Conservation (phyloP, 2,888 invertebrate species). For the Chironomus riparius region DNA sequence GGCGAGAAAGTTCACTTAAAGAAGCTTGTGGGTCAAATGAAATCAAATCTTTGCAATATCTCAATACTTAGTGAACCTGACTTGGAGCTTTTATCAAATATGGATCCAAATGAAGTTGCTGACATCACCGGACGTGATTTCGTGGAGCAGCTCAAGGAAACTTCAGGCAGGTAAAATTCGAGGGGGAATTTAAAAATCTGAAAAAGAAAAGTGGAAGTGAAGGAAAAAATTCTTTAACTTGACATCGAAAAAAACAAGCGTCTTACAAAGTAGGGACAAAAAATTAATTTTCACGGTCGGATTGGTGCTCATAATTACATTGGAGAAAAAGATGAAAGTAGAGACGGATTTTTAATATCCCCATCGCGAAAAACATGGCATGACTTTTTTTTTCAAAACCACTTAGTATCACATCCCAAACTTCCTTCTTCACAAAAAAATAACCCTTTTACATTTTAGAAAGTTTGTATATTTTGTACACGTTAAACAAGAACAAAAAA, state of each 20-base stretch:
- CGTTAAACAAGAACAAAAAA: too few species aligned
- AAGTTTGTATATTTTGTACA: too few species aligned
- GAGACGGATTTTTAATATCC: neutral
- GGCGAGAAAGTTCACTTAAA: conserved; percentile 51
- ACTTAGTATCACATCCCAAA: too few species aligned
- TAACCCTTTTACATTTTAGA: too few species aligned
- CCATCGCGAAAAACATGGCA: neutral
- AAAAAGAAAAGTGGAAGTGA: neutral
- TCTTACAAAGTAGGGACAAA: neutral
- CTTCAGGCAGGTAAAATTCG: conserved; percentile 56
- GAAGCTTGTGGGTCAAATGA: conserved; percentile 64
- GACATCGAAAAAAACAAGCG: too few species aligned
- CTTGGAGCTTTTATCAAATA: conserved; percentile 73
- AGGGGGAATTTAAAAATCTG: conserved; percentile 5
- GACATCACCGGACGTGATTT: conserved; percentile 66
- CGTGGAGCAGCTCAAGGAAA: conserved; percentile 56
- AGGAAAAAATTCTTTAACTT: neutral
- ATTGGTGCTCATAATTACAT: neutral
- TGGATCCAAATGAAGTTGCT: conserved; percentile 81
- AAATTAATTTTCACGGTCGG: neutral
- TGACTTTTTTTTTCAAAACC: too few species aligned
- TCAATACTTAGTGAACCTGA: conserved; percentile 76
- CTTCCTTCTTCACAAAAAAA: too few species aligned
- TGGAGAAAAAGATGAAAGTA: neutral
- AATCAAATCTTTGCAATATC: conserved; percentile 74